phyloP scores from a whole-genome alignment of 2,113 vertebrate species.

The Oryzias woworae region DNA sequence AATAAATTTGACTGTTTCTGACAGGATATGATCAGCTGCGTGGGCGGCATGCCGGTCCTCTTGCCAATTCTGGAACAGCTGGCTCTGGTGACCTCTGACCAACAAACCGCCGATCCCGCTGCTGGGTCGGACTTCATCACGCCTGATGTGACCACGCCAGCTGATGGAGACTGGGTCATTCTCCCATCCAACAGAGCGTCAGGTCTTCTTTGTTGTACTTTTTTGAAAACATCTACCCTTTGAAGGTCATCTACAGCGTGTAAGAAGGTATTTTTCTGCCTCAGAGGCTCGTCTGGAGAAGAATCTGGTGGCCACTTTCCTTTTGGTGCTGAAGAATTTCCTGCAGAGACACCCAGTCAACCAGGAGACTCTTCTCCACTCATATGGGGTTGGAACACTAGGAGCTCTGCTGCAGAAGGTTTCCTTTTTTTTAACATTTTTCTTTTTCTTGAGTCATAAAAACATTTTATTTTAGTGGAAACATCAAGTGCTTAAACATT shows the following conservation, averaged over 20 bases:
- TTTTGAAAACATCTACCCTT: neutral
- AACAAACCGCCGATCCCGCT: constrained; percentile 63
- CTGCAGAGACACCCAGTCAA: constrained; percentile 92
- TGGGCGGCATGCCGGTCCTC: constrained; percentile 88
- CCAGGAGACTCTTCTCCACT: constrained; percentile 92
- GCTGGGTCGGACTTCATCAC: constrained; percentile 75
- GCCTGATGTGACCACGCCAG: constrained; percentile 81
- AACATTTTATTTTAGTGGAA: no score
- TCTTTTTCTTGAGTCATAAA: neutral
- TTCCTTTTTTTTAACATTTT: neutral
- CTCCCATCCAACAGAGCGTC: constrained; percentile 89
- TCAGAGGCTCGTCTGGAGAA: constrained; percentile 95
- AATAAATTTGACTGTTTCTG: neutral
- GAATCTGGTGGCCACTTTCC: constrained; percentile 91
- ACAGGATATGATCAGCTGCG: constrained; percentile 95
- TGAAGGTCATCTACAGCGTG: neutral
- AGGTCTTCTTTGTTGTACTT: constrained; percentile 70
- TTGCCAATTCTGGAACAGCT: constrained; percentile 93
- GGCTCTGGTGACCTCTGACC: constrained; percentile 74
- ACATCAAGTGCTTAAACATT: no score
- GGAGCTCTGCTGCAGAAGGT: constrained; percentile 94
- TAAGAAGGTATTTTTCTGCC: constrained; percentile 2
- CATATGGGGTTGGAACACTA: constrained; percentile 84
- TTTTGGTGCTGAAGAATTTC: constrained; percentile 93
- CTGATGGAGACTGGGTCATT: constrained; percentile 89